phyloP scores from a whole-genome alignment of 1,140 invertebrate genomes.

The Agrilus planipennis region DNA sequence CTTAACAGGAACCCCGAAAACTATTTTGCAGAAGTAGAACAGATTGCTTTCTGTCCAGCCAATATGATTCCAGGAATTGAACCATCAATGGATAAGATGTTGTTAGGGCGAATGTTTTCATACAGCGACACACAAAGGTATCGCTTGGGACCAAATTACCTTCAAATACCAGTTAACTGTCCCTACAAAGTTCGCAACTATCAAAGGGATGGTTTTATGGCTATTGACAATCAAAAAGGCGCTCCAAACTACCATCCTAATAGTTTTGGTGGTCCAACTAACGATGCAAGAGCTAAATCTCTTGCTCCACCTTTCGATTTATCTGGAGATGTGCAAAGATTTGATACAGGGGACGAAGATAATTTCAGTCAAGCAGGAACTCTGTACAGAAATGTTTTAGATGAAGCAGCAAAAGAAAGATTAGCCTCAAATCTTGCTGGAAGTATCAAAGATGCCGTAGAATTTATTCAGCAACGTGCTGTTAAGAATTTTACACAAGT shows the following conservation, averaged over 20 bases:
- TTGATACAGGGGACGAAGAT: slow-evolving; percentile 76
- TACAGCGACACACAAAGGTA: slow-evolving; percentile 82
- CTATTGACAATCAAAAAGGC: slow-evolving; percentile 45
- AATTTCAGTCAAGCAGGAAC: slow-evolving; percentile 74
- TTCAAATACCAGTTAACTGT: slow-evolving; percentile 82
- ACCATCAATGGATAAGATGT: slow-evolving; percentile 78
- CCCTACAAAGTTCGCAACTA: slow-evolving; percentile 61
- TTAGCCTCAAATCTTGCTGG: slow-evolving; percentile 71
- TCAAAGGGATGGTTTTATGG: slow-evolving; percentile 67
- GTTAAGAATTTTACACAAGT: slow-evolving; percentile 64
- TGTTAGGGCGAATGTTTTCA: slow-evolving; percentile 78
- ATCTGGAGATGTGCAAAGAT: slow-evolving; percentile 55
- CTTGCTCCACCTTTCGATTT: slow-evolving; percentile 41
- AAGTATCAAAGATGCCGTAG: slow-evolving; percentile 62
- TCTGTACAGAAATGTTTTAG: slow-evolving; percentile 75
- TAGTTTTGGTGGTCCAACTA: slow-evolving; percentile 64
- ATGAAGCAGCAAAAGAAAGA: slow-evolving; percentile 55
- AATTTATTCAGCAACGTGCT: slow-evolving; percentile 75
- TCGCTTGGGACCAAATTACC: slow-evolving; percentile 77
- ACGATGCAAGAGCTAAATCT: slow-evolving; percentile 38
- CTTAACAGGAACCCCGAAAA: slow-evolving; percentile 73
- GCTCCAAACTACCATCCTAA: slow-evolving; percentile 86
- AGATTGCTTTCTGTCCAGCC: slow-evolving; percentile 75
- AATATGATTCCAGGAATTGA: slow-evolving; percentile 80
- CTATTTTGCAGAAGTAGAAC: slow-evolving; percentile 81